Evolutionary conservation across 2,888 invertebrate species (phyloP).

Genomic region (Trachelus tabidus): DNA sequence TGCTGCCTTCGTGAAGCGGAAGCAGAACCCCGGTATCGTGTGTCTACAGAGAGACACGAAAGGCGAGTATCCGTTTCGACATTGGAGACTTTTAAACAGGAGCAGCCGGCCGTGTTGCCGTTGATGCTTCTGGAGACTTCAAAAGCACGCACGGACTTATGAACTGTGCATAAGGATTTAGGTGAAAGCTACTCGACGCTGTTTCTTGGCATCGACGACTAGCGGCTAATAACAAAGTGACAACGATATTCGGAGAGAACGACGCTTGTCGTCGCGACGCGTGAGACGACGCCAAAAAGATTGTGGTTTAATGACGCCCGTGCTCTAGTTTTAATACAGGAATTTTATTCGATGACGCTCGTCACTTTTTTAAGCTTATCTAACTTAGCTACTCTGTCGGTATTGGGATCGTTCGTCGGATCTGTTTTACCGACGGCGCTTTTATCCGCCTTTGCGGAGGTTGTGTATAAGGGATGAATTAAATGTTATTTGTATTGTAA

Average conservation of each 20-base stretch:
- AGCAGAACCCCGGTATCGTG: neutral
- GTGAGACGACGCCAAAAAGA: neutral
- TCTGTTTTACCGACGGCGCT: neutral
- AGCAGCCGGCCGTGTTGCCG: constrained; percentile 3
- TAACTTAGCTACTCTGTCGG: neutral
- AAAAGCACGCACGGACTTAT: neutral
- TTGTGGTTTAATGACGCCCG: neutral
- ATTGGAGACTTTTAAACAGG: constrained; percentile 26
- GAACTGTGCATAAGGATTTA: neutral
- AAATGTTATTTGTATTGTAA: neutral
- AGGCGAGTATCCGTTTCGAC: constrained; percentile 19
- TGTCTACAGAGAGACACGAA: neutral
- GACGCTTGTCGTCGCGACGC: neutral
- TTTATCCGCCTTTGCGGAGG: neutral
- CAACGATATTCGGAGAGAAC: neutral
- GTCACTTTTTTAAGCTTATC: neutral
- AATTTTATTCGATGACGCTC: neutral
- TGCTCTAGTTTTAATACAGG: neutral
- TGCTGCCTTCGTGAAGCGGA: neutral
- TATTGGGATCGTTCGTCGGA: neutral
- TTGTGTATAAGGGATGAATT: neutral
- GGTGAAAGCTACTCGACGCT: neutral
- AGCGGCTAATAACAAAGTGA: neutral
- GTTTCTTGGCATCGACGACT: neutral
- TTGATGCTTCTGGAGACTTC: neutral